Conservation (phyloP, 2,888 invertebrate genomes). For the Mythimna vitellina region DNA sequence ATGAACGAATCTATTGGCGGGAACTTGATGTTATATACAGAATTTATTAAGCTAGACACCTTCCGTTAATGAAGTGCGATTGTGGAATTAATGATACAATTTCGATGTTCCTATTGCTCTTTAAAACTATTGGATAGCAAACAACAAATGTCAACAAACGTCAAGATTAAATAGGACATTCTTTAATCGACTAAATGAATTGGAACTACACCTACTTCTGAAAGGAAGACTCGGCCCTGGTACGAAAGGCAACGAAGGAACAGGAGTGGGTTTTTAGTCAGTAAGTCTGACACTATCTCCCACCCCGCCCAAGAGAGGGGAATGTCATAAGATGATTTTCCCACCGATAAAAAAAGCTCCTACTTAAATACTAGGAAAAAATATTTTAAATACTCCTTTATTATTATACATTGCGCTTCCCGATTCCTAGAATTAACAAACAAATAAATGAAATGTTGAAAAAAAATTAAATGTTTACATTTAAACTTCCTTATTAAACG, state of each 20-base stretch:
- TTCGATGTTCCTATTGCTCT: background rate
- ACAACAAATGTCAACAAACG: background rate
- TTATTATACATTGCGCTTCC: background rate
- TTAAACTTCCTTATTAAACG: conserved; percentile 36
- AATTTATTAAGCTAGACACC: conserved; percentile 13
- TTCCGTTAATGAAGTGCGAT: conserved; percentile 17
- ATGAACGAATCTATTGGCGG: conserved; percentile 42
- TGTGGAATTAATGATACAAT: background rate
- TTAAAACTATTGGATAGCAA: background rate
- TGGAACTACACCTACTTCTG: background rate
- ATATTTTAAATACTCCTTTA: background rate
- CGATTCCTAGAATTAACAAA: background rate
- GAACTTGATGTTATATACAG: conserved; percentile 9
- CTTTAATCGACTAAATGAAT: background rate
- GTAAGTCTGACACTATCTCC: too few species aligned
- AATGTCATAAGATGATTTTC: too few species aligned
- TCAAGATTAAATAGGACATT: background rate
- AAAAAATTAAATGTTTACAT: conserved; percentile 12
- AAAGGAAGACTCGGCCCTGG: too few species aligned
- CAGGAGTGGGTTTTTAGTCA: too few species aligned
- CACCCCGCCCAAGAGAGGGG: too few species aligned
- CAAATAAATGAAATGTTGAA: too few species aligned
- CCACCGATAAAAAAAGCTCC: too few species aligned
- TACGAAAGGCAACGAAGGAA: too few species aligned
- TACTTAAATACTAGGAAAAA: background rate